Evolutionary conservation across 1,140 invertebrate genomes (phyloP).

Genomic region (Dryas iulia): DNA sequence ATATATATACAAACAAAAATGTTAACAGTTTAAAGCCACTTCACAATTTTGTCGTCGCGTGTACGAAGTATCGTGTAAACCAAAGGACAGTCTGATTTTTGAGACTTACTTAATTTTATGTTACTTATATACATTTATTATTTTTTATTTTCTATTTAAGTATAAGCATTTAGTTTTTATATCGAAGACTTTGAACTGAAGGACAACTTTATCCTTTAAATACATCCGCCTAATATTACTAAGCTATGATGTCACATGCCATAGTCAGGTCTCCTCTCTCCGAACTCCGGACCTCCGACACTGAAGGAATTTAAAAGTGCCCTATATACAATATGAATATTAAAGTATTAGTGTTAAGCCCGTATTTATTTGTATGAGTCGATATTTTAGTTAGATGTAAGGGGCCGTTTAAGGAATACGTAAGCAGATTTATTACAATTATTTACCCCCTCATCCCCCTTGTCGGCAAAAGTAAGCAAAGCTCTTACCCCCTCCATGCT

Average conservation of each 20-base stretch:
- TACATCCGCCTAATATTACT: neutral
- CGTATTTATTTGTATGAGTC: neutral
- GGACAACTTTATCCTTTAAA: neutral
- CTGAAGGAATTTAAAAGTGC: neutral
- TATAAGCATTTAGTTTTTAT: neutral
- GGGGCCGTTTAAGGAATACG: too few relatives aligned
- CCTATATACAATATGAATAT: neutral
- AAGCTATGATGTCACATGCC: neutral
- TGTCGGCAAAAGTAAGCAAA: too few relatives aligned
- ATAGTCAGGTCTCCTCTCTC: neutral
- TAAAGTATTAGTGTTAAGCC: neutral
- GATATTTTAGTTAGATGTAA: neutral
- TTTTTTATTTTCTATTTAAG: neutral
- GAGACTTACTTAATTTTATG: neutral
- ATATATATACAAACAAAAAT: too few relatives aligned
- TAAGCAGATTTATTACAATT: too few relatives aligned
- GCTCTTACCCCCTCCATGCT: too few relatives aligned
- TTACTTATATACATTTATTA: neutral
- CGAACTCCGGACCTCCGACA: neutral
- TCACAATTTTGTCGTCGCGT: neutral
- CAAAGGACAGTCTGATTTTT: neutral
- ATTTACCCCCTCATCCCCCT: too few relatives aligned
- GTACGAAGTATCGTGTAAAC: neutral
- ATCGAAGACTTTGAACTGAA: neutral
- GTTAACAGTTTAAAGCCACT: too few relatives aligned